Evolutionary conservation across 2,113 vertebrate species (phyloP).

Genomic region (Silurus glanis): DNA sequence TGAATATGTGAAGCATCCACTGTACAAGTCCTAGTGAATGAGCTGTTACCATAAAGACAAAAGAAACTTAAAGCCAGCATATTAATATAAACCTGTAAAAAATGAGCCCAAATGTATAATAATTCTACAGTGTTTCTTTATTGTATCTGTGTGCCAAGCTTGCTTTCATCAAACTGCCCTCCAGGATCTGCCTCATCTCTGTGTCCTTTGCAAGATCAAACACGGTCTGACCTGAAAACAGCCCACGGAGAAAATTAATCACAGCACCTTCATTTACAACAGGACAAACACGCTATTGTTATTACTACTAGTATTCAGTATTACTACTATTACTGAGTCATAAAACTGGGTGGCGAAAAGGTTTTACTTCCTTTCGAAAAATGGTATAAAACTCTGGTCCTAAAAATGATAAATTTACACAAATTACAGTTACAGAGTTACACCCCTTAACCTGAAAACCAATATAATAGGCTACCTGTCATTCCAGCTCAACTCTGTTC

Average conservation of each 20-base stretch:
- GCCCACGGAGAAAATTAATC: background rate
- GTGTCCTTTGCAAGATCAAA: conserved; percentile 84
- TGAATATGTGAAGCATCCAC: too few relatives aligned
- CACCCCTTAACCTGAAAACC: background rate
- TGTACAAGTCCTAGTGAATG: background rate
- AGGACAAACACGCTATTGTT: background rate
- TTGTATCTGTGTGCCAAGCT: conserved; percentile 37
- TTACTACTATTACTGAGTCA: background rate
- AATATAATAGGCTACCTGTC: background rate
- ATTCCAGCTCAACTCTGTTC: background rate
- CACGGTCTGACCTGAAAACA: conserved; percentile 82
- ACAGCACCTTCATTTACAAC: background rate
- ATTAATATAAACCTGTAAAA: background rate
- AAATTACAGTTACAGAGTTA: background rate
- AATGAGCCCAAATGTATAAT: too few relatives aligned
- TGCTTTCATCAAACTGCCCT: conserved; percentile 78
- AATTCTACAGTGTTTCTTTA: background rate
- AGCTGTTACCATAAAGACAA: background rate
- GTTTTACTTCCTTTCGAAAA: too few relatives aligned
- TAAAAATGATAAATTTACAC: too few relatives aligned
- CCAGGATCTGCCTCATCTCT: conserved; percentile 85
- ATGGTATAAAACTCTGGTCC: too few relatives aligned
- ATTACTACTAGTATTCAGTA: background rate
- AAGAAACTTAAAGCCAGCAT: background rate
- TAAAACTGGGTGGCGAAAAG: background rate